Percentiles rank a stretch among this genome's conserved stretches.
Conservation (phyloP, 2,888 invertebrate genomes). For the Nomada ferruginata region DNA sequence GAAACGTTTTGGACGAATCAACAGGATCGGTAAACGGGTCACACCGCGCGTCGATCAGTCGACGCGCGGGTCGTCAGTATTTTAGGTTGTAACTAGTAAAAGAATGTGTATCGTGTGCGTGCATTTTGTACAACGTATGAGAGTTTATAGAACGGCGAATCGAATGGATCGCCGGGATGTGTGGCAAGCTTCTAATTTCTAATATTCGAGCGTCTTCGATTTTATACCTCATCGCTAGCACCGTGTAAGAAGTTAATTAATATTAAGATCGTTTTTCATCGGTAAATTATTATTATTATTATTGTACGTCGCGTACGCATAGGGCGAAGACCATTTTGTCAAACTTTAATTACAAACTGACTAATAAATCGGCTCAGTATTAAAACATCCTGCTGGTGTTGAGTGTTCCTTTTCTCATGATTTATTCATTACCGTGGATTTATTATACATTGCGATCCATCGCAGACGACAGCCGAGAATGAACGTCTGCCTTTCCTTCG, state of each 20-base stretch:
- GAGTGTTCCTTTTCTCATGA: not conserved
- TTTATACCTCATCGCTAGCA: constrained; percentile 55
- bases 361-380: constrained; percentile 54
- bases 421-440: constrained; percentile 35
- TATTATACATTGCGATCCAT: not conserved
- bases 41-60: constrained; percentile 20
- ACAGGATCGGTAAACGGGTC: constrained; percentile 38
- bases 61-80: constrained; percentile 50
- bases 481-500: constrained; percentile 22
- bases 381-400: constrained; percentile 10
- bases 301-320: not conserved
- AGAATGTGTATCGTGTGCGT: constrained; percentile 21
- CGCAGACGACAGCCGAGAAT: not conserved
- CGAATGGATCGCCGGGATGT: not conserved
- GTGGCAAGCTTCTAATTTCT: constrained; percentile 9
- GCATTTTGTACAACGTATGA: constrained; percentile 9
- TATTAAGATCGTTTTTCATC: constrained; percentile 14
- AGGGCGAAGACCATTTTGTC: constrained; percentile 4
- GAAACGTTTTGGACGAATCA: not conserved
- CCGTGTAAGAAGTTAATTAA: constrained; percentile 9
- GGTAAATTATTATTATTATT: constrained; percentile 19
- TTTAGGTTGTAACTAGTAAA: constrained; percentile 42
- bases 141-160: not conserved
- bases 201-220: constrained; percentile 23
- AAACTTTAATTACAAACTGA: constrained; percentile 1